Conservation (phyloP, 53 echinoderm and acorn worm genomes). For the Paracentrotus lividus region DNA sequence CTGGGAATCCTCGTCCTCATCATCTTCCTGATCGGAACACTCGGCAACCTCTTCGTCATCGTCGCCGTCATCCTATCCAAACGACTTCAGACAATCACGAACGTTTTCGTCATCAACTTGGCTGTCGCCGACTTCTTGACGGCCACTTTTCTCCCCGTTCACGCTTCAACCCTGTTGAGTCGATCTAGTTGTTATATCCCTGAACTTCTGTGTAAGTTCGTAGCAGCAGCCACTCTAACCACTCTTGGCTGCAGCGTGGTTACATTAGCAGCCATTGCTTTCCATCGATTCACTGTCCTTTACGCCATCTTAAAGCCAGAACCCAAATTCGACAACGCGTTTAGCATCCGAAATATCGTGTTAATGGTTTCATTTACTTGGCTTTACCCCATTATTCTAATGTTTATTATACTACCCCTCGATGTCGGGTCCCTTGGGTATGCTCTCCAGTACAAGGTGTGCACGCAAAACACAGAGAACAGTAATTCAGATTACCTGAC, state of each 20-base stretch:
- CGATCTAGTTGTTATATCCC: slow-evolving; percentile 42
- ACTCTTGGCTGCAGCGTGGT: slow-evolving; percentile 53
- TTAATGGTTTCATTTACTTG: slow-evolving; percentile 50
- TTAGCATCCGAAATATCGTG: slow-evolving; percentile 6
- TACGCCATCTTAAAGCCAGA: slow-evolving; percentile 42
- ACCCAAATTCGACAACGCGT: not conserved
- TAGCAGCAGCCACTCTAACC: slow-evolving; percentile 25
- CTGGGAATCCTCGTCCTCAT: slow-evolving; percentile 17
- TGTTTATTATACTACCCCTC: slow-evolving; percentile 32
- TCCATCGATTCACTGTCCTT: slow-evolving; percentile 18
- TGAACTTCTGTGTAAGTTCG: slow-evolving; percentile 51
- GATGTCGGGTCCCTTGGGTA: slow-evolving; percentile 34
- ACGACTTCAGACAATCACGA: slow-evolving; percentile 76
- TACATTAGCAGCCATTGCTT: slow-evolving; percentile 29
- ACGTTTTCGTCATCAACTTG: slow-evolving; percentile 80
- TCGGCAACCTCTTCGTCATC: slow-evolving; percentile 74
- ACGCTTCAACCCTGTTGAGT: slow-evolving; percentile 45
- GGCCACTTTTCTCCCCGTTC: slow-evolving; percentile 17
- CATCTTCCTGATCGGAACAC: slow-evolving; percentile 60
- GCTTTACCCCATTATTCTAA: slow-evolving; percentile 60
- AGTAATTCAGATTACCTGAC: slow-evolving; percentile 38
- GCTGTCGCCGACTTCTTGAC: slow-evolving; percentile 69
- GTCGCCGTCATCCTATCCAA: slow-evolving; percentile 73
- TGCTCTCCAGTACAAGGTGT: slow-evolving; percentile 60
- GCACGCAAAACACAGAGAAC: not conserved